Base-by-base conservation (phyloP, 2,113 vertebrate genomes). In the Corythaixoides concolor region DNA sequence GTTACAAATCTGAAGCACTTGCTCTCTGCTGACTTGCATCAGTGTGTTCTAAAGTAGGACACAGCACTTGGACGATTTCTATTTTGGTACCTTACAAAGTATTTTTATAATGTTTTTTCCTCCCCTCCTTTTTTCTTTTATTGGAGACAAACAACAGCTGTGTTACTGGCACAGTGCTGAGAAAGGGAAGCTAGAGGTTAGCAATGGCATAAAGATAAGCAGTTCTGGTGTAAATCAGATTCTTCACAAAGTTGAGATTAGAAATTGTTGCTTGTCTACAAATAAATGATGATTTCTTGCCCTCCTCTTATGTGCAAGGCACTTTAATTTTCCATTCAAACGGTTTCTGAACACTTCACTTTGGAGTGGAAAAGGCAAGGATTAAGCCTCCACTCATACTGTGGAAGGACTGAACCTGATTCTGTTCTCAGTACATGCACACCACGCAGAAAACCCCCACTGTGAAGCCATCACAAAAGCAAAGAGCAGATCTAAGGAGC, bases 141-240 rank as follows among this genome's bases (percentile, higher is more conserved):
- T 88, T 0, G 0, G 94, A 95, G 92, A 95, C 95, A 95, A 97
- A 97, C 95, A 96, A 94, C 97, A 97, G 95, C 96, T 96, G 95
- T 94, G 97, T 72, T 92, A 67, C 58, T 95, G 95, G 94, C 92
- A 92, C 74, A 60, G 92, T 4, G 77, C 86, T 94, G 86, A 66
- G 95, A 47, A 73, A 88, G 91, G 89, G 91, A 96, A 95, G 94
- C 74, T 58, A 66, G 92, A 56, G 96, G 95, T 93, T 93, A 97
- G 89, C 74, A 33, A 12, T 80, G 89, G 86, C 84, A 85, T 0
- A 1, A 64, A 97, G 96, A 96, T 94, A 95, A 97, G 94, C 87
- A 92, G 84, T 55, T 80, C 69, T 86, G 85, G 86, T 91, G 89
- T 89, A 92, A 97, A 97, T 95, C 95, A 93, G 93, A 91, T 90